A percentile compares a stretch with the other conserved stretches of the same genome.
These are phyloP conservation scores for Aphelenchoides besseyi DNA, from an alignment of 1,140 invertebrate species.

Conservation along the genomic window DNA sequence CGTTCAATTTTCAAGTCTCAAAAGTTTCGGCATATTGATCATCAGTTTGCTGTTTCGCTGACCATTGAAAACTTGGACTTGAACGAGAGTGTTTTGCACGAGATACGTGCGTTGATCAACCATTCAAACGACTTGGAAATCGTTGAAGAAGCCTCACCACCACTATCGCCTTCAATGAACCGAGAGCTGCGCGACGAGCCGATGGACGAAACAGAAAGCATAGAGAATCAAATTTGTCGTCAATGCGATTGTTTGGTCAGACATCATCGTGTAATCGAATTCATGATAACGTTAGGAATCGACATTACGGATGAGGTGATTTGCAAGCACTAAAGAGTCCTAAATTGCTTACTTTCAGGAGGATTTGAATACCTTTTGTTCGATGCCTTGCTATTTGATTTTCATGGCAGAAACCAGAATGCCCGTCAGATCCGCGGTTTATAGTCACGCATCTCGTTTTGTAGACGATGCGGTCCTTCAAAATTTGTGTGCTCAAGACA, in stretches of 20 bases:
- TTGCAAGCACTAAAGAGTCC: constrained; percentile 1
- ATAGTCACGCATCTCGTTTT: neutral
- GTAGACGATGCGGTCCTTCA: constrained; percentile 1
- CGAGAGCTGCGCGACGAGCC: constrained; percentile 17
- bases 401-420: constrained; percentile 59
- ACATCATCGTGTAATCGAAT: neutral
- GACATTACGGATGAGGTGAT: neutral
- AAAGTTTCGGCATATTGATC: neutral
- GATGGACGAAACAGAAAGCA: constrained; percentile 25
- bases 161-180: neutral
- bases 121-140: constrained; percentile 1
- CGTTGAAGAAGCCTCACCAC: constrained; percentile 1
- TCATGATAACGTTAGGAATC: neutral
- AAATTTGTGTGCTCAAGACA: neutral
- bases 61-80: constrained; percentile 6
- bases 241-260: constrained; percentile 34
- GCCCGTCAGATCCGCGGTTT: neutral
- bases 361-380: constrained; percentile 55
- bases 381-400: constrained; percentile 56
- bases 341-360: constrained; percentile 48
- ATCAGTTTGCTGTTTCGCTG: neutral
- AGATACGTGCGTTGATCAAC: neutral
- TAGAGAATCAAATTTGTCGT: constrained; percentile 33
- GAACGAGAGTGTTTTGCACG: neutral
- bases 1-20: neutral